Conservation (phyloP, 2,888 invertebrate genomes). For the Latheticus oryzae region DNA sequence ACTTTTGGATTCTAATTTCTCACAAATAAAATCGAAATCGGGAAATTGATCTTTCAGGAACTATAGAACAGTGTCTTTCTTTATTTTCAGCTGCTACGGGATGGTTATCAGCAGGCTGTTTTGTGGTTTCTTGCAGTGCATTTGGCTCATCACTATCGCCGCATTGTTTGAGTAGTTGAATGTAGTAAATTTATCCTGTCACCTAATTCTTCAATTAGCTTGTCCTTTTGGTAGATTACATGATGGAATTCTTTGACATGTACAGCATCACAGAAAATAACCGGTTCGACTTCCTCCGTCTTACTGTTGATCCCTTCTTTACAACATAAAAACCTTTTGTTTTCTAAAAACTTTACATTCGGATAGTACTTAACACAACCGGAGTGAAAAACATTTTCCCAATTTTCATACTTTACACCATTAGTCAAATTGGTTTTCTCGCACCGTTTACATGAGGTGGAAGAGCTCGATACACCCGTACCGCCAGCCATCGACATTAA, state of each 20-base stretch:
- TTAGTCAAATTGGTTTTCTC: constrained; percentile 5
- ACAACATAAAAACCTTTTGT: background rate
- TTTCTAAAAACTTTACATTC: background rate
- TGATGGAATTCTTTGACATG: background rate
- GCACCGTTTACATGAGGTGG: background rate
- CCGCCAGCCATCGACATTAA: constrained; percentile 1
- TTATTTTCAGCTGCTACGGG: background rate
- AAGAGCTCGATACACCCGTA: background rate
- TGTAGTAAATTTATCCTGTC: background rate
- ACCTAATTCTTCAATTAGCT: background rate
- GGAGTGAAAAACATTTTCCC: constrained; percentile 1
- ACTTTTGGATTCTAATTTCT: background rate
- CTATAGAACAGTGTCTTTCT: background rate
- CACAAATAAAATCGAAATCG: background rate
- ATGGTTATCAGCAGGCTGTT: background rate
- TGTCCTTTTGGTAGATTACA: background rate
- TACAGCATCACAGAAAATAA: background rate
- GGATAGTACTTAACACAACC: constrained; percentile 5
- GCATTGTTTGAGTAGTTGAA: background rate
- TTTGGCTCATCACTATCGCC: background rate
- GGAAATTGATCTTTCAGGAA: background rate
- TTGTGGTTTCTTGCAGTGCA: background rate
- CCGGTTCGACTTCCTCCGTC: background rate
- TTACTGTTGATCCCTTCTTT: background rate
- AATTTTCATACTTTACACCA: background rate